phyloP scores from a whole-genome alignment of 2,888 invertebrate species.

The Arge pagana region DNA sequence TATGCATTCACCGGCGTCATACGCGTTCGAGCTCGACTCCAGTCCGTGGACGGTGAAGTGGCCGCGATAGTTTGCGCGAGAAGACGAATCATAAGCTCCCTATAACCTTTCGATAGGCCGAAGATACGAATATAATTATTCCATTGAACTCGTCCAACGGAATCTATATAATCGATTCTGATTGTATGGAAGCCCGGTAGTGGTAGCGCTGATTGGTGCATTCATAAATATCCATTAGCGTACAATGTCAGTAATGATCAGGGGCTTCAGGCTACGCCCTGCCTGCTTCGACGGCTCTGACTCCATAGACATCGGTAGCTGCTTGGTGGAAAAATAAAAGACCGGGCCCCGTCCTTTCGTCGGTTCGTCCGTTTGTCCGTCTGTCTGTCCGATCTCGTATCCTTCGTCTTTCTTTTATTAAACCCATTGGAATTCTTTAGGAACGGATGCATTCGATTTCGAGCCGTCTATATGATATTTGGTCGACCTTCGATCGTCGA shows the following conservation, averaged over 20 bases:
- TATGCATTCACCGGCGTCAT: too few relatives aligned
- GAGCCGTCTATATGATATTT: conserved; percentile 41
- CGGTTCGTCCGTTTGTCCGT: too few relatives aligned
- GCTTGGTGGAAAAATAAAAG: conserved; percentile 44
- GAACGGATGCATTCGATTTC: conserved; percentile 53
- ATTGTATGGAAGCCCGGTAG: conserved; percentile 58
- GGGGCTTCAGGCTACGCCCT: conserved; percentile 53
- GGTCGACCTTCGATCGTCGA: conserved; percentile 43
- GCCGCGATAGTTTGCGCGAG: background rate
- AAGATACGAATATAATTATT: conserved; percentile 18
- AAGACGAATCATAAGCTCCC: background rate
- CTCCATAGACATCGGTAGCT: conserved; percentile 39
- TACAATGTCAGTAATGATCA: conserved; percentile 58
- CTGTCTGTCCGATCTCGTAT: conserved; percentile 32
- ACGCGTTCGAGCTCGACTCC: too few relatives aligned
- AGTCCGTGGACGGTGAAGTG: background rate
- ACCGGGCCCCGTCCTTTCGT: conserved; percentile 37
- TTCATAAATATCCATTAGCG: conserved; percentile 59
- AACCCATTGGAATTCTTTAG: conserved; percentile 48
- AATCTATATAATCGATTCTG: conserved; percentile 58
- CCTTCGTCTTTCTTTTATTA: conserved; percentile 26
- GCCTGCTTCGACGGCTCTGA: conserved; percentile 30
- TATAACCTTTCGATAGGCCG: conserved; percentile 3
- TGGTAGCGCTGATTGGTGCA: conserved; percentile 56
- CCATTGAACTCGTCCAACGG: conserved; percentile 27